Evolutionary conservation across 2,113 vertebrate genomes (phyloP).

Genomic region (Gymnogyps californianus): DNA sequence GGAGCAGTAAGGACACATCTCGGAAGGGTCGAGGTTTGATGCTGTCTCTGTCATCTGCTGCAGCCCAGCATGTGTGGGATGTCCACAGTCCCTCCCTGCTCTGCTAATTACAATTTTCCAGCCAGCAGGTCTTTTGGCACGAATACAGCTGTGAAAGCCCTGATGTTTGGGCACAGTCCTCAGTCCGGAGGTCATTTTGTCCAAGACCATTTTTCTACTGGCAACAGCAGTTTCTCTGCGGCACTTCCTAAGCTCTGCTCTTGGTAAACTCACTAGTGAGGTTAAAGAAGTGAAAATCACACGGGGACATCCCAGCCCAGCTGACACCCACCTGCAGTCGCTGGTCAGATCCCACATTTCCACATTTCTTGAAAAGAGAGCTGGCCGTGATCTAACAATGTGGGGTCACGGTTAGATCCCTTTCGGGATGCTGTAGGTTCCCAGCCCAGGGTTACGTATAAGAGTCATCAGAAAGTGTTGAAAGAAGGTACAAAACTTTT

Average conservation of each 20-base stretch:
- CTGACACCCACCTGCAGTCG: background rate
- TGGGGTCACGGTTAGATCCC: background rate
- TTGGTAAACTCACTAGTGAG: background rate
- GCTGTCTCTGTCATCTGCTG: background rate
- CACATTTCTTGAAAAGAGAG: background rate
- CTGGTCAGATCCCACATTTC: no score
- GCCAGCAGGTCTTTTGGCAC: background rate
- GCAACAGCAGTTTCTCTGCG: background rate
- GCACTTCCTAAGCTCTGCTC: background rate
- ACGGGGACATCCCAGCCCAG: no score
- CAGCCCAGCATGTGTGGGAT: background rate
- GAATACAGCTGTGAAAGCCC: background rate
- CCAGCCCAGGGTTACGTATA: no score
- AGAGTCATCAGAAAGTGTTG: background rate
- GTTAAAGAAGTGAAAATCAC: background rate
- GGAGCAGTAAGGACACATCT: background rate
- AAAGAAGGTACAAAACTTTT: background rate
- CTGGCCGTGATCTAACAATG: accelerated
- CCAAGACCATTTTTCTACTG: accelerated
- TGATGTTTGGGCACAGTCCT: background rate
- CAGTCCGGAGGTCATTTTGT: background rate
- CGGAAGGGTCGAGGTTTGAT: accelerated
- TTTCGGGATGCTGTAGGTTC: background rate
- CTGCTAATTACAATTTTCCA: accelerated
- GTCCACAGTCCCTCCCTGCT: background rate